Conservation (phyloP, 2,113 vertebrate genomes). For the Isichthys henryi region DNA sequence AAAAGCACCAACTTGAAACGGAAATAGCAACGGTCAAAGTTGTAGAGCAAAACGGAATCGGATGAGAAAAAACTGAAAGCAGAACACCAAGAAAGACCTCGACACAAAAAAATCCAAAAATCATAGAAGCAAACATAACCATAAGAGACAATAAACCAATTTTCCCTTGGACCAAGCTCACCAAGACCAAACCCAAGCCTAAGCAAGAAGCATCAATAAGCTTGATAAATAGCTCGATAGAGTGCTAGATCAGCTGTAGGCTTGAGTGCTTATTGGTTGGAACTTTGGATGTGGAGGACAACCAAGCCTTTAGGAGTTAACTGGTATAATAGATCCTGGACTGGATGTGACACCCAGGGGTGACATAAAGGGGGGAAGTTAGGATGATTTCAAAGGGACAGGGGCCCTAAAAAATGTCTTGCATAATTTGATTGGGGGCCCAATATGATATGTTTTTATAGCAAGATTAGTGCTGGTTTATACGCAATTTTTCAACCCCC, state of each 20-base stretch:
- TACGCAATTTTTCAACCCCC: background rate
- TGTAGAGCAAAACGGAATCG: background rate
- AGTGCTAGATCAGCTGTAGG: background rate
- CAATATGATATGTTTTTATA: background rate
- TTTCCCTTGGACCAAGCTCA: background rate
- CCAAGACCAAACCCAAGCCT: background rate
- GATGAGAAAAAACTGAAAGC: background rate
- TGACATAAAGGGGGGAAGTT: background rate
- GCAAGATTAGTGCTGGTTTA: background rate
- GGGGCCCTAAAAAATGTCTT: background rate
- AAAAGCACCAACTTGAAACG: background rate
- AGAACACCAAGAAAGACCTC: background rate
- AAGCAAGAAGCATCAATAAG: background rate
- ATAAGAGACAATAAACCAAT: background rate
- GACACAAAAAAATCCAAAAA: background rate
- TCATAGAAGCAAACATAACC: background rate
- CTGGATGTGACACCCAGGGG: background rate
- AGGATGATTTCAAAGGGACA: background rate
- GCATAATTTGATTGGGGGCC: background rate
- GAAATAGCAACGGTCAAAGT: background rate
- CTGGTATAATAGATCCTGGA: background rate
- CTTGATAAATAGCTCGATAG: background rate
- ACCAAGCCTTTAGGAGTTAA: background rate
- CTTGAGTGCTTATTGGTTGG: background rate
- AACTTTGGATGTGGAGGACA: background rate